Conservation (phyloP, 2,888 invertebrate species). For the Cylindroiulus punctatus region DNA sequence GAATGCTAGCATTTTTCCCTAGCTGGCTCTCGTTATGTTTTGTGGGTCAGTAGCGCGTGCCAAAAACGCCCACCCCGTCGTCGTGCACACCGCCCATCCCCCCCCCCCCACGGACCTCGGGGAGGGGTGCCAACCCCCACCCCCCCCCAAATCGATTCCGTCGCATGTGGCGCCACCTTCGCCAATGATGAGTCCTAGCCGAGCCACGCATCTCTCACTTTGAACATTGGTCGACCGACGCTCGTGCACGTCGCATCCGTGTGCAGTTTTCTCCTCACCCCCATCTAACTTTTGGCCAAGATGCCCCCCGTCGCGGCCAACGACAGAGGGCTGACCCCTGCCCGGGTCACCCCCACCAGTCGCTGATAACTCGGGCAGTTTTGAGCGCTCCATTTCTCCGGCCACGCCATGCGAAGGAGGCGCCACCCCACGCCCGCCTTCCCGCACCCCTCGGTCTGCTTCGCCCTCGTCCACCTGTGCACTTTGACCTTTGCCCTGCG, state of each 20-base stretch:
- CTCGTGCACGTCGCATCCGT: neutral
- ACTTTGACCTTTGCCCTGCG: constrained; percentile 21
- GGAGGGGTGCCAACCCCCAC: neutral
- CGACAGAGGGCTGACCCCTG: neutral
- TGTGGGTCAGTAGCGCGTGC: constrained; percentile 34
- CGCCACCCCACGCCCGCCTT: constrained; percentile 46
- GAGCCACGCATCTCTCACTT: neutral
- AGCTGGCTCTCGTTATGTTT: constrained; percentile 30
- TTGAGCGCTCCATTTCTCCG: neutral
- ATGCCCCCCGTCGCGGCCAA: neutral
- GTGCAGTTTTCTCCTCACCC: neutral
- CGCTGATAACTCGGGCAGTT: neutral
- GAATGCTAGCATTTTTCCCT: neutral
- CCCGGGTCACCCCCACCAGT: neutral
- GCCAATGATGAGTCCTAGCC: neutral
- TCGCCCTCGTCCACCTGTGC: constrained; percentile 47
- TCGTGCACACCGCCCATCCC: neutral
- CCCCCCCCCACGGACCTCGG: neutral
- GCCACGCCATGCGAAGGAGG: neutral
- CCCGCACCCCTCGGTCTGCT: constrained; percentile 36
- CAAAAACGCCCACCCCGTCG: constrained; percentile 12
- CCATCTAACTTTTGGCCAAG: neutral
- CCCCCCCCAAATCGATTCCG: neutral
- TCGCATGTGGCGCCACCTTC: constrained; percentile 24
- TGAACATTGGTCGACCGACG: neutral